Conservation (phyloP, 2,113 vertebrate genomes). For the Pelusios castaneus region DNA sequence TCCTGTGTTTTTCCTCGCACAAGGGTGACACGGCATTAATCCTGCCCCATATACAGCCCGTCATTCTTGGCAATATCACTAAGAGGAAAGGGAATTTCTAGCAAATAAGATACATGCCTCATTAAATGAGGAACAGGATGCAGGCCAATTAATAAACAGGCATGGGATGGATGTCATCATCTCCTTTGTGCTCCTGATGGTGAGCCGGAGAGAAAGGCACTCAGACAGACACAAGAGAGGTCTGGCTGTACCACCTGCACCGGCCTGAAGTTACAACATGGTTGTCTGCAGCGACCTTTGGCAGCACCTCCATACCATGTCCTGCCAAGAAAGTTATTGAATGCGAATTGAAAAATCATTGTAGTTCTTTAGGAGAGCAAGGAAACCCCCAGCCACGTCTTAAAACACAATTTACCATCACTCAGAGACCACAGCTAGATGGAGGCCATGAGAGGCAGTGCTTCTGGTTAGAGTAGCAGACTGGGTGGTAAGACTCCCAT, state of each 20-base stretch:
- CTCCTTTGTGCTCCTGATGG: background rate
- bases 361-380: no score
- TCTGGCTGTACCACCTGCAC: background rate
- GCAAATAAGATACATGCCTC: background rate
- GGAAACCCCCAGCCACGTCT: background rate
- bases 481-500: background rate
- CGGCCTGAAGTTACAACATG: fast-evolving
- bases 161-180: background rate
- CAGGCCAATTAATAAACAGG: background rate
- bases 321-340: background rate
- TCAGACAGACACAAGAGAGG: background rate
- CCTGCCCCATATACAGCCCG: background rate
- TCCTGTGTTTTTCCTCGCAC: background rate
- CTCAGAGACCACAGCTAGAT: background rate
- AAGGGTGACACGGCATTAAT: background rate
- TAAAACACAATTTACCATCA: background rate
- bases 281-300: background rate
- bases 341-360: background rate
- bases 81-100: background rate
- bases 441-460: background rate
- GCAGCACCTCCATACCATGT: background rate
- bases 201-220: background rate
- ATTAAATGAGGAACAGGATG: background rate
- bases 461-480: background rate
- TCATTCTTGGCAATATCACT: background rate